phyloP scores from a whole-genome alignment of 2,797 vertebrate species.

The Eleutherodactylus coqui region DNA sequence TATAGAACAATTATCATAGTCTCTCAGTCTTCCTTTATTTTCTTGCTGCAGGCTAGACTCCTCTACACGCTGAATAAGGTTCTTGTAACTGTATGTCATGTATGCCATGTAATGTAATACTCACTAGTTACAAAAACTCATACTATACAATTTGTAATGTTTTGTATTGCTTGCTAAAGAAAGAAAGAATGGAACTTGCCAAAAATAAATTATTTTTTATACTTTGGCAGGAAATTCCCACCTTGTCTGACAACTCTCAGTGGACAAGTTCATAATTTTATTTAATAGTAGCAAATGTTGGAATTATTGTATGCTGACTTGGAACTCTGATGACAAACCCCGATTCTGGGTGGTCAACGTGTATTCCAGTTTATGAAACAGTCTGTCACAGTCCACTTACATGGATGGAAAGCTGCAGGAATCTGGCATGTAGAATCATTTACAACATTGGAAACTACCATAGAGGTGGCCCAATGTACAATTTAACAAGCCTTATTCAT shows the following conservation, averaged over 20 bases:
- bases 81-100: background rate
- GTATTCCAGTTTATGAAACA: slow-evolving; percentile 44
- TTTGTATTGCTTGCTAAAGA: slow-evolving; percentile 22
- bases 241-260: slow-evolving; percentile 28
- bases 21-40: background rate
- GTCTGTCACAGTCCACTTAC: slow-evolving; percentile 46
- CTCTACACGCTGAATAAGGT: background rate
- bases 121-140: background rate
- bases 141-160: slow-evolving; percentile 4
- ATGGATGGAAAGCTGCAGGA: slow-evolving; percentile 52
- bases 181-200: slow-evolving; percentile 4
- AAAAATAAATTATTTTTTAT: slow-evolving; percentile 39
- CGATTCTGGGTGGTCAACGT: slow-evolving; percentile 52
- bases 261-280: slow-evolving; percentile 36
- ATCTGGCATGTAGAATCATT: slow-evolving; percentile 49
- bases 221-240: slow-evolving; percentile 47
- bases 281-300: slow-evolving; percentile 44
- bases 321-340: background rate
- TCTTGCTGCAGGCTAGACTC: background rate
- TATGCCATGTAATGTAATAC: background rate
- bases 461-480: slow-evolving; percentile 9
- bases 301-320: slow-evolving; percentile 10
- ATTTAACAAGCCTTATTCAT: slow-evolving; percentile 26
- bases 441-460: slow-evolving; percentile 33
- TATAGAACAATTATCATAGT: background rate